Evolutionary conservation across 2,888 invertebrate genomes (phyloP).

Genomic region (Pardosa pseudoannulata): DNA sequence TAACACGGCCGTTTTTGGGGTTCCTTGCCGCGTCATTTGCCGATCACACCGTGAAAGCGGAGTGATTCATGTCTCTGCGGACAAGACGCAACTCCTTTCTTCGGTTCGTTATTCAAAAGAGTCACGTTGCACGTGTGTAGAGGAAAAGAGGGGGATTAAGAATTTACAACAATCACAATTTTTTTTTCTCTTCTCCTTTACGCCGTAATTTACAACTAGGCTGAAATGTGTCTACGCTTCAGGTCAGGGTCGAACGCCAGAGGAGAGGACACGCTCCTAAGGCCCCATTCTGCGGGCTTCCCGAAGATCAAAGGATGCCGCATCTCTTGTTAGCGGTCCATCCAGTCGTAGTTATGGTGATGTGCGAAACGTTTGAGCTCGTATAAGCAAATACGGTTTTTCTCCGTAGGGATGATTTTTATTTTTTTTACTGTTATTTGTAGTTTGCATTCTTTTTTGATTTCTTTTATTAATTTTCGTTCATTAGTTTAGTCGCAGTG

Average conservation of each 20-base stretch:
- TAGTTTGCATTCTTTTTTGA: too few species aligned
- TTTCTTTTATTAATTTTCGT: too few species aligned
- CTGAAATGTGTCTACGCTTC: background rate
- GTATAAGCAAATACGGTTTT: too few species aligned
- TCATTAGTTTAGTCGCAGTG: too few species aligned
- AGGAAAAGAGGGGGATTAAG: background rate
- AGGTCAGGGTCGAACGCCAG: constrained; percentile 49
- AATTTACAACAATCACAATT: background rate
- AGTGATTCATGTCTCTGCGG: too few species aligned
- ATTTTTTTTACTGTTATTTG: too few species aligned
- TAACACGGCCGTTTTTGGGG: too few species aligned
- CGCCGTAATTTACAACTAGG: constrained; percentile 29
- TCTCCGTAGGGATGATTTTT: too few species aligned
- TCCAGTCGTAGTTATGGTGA: background rate
- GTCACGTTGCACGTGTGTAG: background rate
- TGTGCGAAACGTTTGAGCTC: constrained; percentile 1
- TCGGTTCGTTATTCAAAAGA: background rate
- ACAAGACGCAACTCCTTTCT: background rate
- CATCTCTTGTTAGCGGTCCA: background rate
- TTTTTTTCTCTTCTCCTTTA: too few species aligned
- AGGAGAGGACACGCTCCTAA: constrained; percentile 21
- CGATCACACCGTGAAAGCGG: too few species aligned
- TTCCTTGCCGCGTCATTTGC: too few species aligned
- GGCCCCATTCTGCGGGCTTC: background rate
- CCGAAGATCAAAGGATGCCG: constrained; percentile 37